Evolutionary conservation across 2,888 invertebrate species (phyloP).

Genomic region (Rapana venosa): DNA sequence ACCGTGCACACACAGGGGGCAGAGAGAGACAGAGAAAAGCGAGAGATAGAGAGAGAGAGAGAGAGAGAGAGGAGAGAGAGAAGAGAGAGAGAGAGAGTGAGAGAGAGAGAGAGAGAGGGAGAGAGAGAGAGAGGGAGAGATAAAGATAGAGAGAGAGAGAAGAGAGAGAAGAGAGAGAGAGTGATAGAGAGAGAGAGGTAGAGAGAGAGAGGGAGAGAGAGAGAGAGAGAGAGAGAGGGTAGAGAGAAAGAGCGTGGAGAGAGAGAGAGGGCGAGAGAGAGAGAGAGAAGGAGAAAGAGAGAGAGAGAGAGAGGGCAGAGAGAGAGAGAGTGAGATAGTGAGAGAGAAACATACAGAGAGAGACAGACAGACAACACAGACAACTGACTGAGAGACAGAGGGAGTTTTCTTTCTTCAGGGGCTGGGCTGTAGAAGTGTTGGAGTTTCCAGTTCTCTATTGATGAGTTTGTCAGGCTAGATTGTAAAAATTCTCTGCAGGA

Average conservation of each 20-base stretch:
- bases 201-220: background rate
- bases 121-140: constrained; percentile 22
- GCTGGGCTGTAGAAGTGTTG: no score
- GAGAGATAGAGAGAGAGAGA: constrained; percentile 19
- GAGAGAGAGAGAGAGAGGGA: constrained; percentile 2
- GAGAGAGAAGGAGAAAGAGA: background rate
- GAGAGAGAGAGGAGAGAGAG: background rate
- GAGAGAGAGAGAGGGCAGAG: background rate
- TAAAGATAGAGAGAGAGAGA: background rate
- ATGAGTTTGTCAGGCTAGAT: no score
- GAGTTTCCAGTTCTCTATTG: no score
- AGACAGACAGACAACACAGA: background rate
- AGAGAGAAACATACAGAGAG: background rate
- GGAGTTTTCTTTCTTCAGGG: no score
- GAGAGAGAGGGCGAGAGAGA: no score
- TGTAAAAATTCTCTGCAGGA: no score
- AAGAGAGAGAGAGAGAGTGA: constrained; percentile 12
- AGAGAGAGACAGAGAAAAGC: background rate
- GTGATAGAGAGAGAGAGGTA: background rate
- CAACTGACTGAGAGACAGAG: background rate
- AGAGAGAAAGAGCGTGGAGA: no score
- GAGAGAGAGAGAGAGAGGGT: background rate
- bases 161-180: background rate
- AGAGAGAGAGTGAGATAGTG: background rate
- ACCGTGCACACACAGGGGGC: no score